Conservation (phyloP, 1,140 invertebrate genomes). For the Augochlora pura region DNA sequence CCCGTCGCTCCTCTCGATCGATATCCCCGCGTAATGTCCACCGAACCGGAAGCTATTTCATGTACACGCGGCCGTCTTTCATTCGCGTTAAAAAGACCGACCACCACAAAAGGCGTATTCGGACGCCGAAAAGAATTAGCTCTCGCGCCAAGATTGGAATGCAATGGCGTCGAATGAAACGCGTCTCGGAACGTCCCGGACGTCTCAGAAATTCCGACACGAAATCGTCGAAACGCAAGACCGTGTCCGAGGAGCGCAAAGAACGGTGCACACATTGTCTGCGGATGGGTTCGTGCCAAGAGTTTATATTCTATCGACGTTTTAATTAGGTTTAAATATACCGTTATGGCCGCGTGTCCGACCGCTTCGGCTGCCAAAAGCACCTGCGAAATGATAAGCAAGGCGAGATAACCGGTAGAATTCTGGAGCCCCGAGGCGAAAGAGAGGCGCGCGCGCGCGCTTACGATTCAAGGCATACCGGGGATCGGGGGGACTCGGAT, state of each 20-base stretch:
- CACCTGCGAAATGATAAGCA: background rate
- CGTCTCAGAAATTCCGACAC: no score
- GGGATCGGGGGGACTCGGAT: conserved; percentile 6
- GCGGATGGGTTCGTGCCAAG: no score
- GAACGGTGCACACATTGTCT: no score
- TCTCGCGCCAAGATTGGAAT: no score
- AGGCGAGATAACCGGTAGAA: background rate
- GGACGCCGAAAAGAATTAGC: no score
- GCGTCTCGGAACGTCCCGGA: no score
- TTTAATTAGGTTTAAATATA: conserved; percentile 8
- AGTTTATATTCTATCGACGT: conserved; percentile 3
- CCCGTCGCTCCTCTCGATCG: conserved; percentile 35
- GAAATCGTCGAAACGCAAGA: no score
- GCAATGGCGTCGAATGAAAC: no score
- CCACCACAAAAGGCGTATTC: conserved; percentile 19
- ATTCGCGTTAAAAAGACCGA: conserved; percentile 42
- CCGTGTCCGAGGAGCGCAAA: no score
- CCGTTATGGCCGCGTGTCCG: background rate
- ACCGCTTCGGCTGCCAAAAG: background rate
- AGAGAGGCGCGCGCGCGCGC: conserved; percentile 31
- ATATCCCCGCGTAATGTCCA: conserved; percentile 41
- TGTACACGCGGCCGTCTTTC: conserved; percentile 38
- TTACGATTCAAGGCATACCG: conserved; percentile 62
- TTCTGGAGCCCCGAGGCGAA: conserved; percentile 18
- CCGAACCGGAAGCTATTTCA: conserved; percentile 35